Conservation (phyloP, 2,113 vertebrate species). For the Catharus bicknelli region DNA sequence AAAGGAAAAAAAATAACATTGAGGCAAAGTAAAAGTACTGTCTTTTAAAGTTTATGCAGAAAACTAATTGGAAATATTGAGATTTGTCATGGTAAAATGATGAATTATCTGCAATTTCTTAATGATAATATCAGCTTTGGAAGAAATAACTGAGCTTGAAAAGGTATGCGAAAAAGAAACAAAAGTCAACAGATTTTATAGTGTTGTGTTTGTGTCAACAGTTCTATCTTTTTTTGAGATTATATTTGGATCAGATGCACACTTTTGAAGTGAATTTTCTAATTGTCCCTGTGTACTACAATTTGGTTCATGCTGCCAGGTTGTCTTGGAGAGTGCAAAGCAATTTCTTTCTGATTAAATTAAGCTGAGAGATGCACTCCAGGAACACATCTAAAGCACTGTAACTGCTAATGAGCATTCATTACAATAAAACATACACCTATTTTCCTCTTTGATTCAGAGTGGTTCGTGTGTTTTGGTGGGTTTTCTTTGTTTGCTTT, state of each 20-base stretch:
- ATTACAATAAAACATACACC: background rate
- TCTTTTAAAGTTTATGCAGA: background rate
- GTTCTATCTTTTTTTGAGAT: background rate
- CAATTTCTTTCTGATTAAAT: background rate
- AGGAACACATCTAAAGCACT: background rate
- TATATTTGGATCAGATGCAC: background rate
- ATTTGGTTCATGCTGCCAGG: background rate
- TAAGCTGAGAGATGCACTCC: background rate
- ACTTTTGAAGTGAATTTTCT: background rate
- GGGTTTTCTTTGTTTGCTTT: background rate
- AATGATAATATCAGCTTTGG: background rate
- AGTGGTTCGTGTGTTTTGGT: background rate
- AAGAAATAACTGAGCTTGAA: background rate
- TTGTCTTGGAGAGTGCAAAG: background rate
- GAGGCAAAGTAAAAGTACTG: background rate
- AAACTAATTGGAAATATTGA: background rate
- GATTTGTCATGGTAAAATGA: background rate
- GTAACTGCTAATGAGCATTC: background rate
- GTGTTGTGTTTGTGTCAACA: background rate
- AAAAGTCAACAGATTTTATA: background rate
- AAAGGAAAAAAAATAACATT: rapidly evolving
- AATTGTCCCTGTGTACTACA: background rate
- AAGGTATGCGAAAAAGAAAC: background rate
- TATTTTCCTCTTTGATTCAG: background rate
- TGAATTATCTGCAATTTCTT: background rate